Evolutionary conservation across 2,113 vertebrate genomes (phyloP).

Genomic region (Tricholaema leucomelas): DNA sequence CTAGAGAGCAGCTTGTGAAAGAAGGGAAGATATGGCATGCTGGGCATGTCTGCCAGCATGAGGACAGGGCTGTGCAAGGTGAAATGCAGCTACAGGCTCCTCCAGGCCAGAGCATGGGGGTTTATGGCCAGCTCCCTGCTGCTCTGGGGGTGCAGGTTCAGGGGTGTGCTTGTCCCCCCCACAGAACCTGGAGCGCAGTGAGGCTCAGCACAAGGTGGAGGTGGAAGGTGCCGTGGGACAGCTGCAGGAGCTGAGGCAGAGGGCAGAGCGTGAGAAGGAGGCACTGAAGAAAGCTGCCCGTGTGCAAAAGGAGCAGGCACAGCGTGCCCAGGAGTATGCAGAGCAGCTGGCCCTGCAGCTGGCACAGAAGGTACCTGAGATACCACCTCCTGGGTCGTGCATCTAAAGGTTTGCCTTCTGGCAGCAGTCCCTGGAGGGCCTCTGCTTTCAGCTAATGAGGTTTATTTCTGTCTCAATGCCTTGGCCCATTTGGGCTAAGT

Average conservation of each 20-base stretch:
- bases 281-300: constrained; percentile 84
- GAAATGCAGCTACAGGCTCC: neutral
- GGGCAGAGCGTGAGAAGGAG: constrained; percentile 81
- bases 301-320: constrained; percentile 85
- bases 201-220: constrained; percentile 80
- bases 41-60: neutral
- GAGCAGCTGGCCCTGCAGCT: constrained; percentile 81
- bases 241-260: constrained; percentile 76
- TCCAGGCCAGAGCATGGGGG: neutral
- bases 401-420: neutral
- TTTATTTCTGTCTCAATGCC: constrained; percentile 32
- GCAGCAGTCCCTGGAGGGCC: neutral
- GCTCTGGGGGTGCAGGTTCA: neutral
- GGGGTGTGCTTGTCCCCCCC: neutral
- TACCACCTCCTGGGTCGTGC: neutral
- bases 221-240: constrained; percentile 78
- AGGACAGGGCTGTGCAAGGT: neutral
- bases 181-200: constrained; percentile 85
- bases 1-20: neutral
- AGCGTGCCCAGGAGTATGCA: constrained; percentile 81
- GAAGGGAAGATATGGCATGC: neutral
- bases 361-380: constrained; percentile 80
- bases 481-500: constrained; percentile 34
- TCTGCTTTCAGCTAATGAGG: neutral
- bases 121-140: neutral